A percentile compares a stretch with the other conserved stretches of the same genome.
These are phyloP conservation scores for Esox masquinongy DNA, from an alignment of 2,797 vertebrate genomes.

Conservation along the genomic window DNA sequence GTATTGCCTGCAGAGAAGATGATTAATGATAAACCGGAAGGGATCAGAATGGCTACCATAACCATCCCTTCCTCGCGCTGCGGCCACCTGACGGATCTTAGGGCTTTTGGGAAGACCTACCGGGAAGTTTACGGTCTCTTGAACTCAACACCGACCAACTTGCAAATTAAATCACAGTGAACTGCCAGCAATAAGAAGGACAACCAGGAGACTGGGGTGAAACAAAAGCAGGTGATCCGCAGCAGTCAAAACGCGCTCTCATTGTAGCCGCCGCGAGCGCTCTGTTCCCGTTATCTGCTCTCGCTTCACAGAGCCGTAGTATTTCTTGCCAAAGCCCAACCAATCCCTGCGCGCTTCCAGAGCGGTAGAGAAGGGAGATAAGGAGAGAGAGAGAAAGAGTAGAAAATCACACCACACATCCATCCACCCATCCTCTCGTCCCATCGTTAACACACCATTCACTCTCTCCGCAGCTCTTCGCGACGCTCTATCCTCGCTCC, in stretches of 20 bases:
- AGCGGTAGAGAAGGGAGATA: conserved; percentile 7
- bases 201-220: not conserved
- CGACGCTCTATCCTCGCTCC: conserved; percentile 7
- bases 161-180: not conserved
- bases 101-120: not conserved
- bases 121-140: not conserved
- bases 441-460: conserved; percentile 27
- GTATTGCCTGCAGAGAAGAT: not conserved
- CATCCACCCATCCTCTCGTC: conserved; percentile 12
- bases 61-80: not conserved
- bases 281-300: conserved; percentile 39
- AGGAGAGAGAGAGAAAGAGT: conserved; percentile 23
- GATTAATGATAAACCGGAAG: not conserved
- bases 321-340: conserved; percentile 71
- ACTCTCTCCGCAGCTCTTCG: not conserved
- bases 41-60: not conserved
- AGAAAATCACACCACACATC: conserved; percentile 24
- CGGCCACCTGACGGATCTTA: not conserved
- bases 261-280: not conserved
- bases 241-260: not conserved
- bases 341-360: conserved; percentile 55
- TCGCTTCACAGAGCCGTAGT: conserved; percentile 52
- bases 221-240: not conserved
- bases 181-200: not conserved
- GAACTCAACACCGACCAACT: not conserved